A percentile compares a stretch with the other conserved stretches of the same genome.
Conservation (phyloP, 2,888 invertebrate species). For the Phaedon cochleariae region DNA sequence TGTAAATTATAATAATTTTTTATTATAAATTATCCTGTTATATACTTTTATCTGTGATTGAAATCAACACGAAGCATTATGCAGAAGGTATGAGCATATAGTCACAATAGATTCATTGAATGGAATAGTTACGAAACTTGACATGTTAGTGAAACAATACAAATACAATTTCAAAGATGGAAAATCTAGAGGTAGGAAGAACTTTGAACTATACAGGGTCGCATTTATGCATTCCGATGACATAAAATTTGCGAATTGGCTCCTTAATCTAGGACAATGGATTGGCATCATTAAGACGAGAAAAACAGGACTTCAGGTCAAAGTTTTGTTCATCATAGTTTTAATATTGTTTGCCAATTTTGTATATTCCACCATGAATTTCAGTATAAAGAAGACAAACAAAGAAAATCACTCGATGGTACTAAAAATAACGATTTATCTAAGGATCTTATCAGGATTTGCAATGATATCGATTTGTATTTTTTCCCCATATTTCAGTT, state of each 20-base stretch:
- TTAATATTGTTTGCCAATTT: neutral
- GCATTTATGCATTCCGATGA: constrained; percentile 1
- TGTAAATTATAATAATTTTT: too few species aligned
- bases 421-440: neutral
- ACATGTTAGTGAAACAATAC: neutral
- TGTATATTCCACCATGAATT: neutral
- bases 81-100: too few species aligned
- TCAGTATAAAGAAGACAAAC: neutral
- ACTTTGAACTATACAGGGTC: neutral
- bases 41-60: too few species aligned
- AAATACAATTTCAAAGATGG: neutral
- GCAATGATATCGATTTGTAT: neutral
- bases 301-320: neutral
- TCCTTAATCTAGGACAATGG: neutral
- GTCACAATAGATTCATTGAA: too few species aligned
- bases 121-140: too few species aligned
- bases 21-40: too few species aligned
- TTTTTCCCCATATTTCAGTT: neutral
- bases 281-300: neutral
- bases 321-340: neutral
- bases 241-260: neutral
- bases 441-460: neutral
- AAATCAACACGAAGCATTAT: too few species aligned
- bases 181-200: neutral
- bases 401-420: neutral